Evolutionary conservation across 1,140 invertebrate genomes (phyloP).

Genomic region (Panonychus citri): DNA sequence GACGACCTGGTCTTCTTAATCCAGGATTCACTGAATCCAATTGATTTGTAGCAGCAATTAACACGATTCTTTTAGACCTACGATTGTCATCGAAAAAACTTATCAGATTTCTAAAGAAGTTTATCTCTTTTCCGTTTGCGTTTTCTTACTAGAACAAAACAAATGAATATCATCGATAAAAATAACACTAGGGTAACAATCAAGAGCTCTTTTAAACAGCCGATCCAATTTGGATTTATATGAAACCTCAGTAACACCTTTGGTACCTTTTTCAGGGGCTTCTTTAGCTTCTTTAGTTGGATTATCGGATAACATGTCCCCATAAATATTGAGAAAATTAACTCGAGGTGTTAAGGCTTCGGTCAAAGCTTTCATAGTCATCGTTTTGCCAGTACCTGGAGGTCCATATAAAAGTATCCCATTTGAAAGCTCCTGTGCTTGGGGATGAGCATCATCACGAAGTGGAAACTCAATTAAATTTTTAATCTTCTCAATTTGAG

Average conservation of each 20-base stretch:
- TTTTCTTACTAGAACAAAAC: slow-evolving; percentile 38
- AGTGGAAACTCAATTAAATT: slow-evolving; percentile 93
- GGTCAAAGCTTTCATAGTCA: slow-evolving; percentile 79
- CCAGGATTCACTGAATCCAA: slow-evolving; percentile 41
- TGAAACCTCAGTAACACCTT: neutral
- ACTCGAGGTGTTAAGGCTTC: neutral
- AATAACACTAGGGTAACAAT: slow-evolving; percentile 35
- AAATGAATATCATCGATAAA: slow-evolving; percentile 53
- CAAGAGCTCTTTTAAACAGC: slow-evolving; percentile 1
- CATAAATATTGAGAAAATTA: slow-evolving; percentile 1
- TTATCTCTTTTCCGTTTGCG: slow-evolving; percentile 44
- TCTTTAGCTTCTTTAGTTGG: slow-evolving; percentile 4
- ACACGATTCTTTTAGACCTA: slow-evolving; percentile 26
- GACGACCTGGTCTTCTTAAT: slow-evolving; percentile 43
- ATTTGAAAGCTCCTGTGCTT: slow-evolving; percentile 82
- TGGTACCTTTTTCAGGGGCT: neutral
- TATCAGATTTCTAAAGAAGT: slow-evolving; percentile 39
- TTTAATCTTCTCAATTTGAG: slow-evolving; percentile 95
- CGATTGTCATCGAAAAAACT: slow-evolving; percentile 22
- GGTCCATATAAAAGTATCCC: slow-evolving; percentile 96
- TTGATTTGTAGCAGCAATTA: slow-evolving; percentile 47
- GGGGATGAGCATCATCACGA: slow-evolving; percentile 77
- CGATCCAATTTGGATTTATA: slow-evolving; percentile 2
- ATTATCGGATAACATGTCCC: neutral
- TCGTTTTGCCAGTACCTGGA: slow-evolving; percentile 88